Base-by-base conservation (phyloP, 2,888 invertebrate genomes). In the Julus scandinavius region DNA sequence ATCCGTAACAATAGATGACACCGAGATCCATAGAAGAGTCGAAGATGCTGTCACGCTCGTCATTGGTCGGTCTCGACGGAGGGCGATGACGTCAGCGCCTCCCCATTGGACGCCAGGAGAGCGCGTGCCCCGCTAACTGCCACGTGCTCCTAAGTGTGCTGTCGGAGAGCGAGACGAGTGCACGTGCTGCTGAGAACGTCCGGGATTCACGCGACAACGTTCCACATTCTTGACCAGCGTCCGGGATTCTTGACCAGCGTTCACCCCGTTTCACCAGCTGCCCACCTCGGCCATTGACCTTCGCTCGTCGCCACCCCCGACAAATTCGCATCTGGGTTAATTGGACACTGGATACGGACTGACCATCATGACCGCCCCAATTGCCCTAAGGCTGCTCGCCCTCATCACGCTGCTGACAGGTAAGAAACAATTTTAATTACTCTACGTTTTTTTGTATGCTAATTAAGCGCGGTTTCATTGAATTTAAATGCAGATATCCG, bases 1-100 rank as follows among this genome's bases (percentile, higher is more conserved):
- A 72, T 72, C 6, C 72, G 72, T 72, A 72, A 72, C 72, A 72
- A 72, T 72, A 20, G 72, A 72, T 72, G 72, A 72, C 72, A 72
- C 63, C n/a, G 20, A 72, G 72, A 72, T 72, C n/a, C 72, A 20
- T 72, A 63, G 63, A 9, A 0, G 20, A 72, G n/a, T 20, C 20
- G 20, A 29, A 72, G 72, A 72, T 72, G 72, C 72, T 72, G 72
- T 29, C 29, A 72, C 72, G 72, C 29, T 72, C 72, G 72, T 72
- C 72, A 72, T 72, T 72, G 72, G 72, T 29, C 72, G 72, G 63
- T 63, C 29, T 3, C 29, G 7, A 20, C 63, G 63, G 63, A 63
- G n/a, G 2, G 5, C n/a, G n/a, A 11, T 72, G 72, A 72, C 72
- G 72, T 72, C 72, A 72, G 9, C 72, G 72, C 29, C 72, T 72